These are phyloP conservation scores for Neoaliturus tenellus DNA, from an alignment of 2,888 invertebrate species.

Conservation along the genomic window DNA sequence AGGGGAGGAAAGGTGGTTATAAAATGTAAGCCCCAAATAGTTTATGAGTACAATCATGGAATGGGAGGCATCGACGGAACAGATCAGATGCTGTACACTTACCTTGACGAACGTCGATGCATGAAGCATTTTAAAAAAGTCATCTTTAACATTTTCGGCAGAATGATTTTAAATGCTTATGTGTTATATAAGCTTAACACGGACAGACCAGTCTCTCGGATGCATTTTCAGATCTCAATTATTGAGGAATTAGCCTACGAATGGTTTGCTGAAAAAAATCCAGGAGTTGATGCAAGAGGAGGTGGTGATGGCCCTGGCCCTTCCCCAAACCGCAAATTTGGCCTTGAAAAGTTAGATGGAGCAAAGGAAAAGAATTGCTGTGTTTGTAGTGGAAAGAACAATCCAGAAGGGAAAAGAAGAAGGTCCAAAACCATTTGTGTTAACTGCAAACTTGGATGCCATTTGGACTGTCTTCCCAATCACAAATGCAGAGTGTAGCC, in stretches of 20 bases:
- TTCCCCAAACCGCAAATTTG: background rate
- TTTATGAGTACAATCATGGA: slow-evolving; percentile 41
- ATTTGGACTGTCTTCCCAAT: background rate
- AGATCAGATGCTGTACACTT: slow-evolving; percentile 41
- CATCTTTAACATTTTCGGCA: slow-evolving; percentile 36
- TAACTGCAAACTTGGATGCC: background rate
- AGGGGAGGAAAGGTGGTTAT: background rate
- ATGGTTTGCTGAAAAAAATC: background rate
- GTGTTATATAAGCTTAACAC: slow-evolving; percentile 11
- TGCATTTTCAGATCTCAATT: background rate
- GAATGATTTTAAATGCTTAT: slow-evolving; percentile 46
- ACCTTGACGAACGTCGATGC: slow-evolving; percentile 39
- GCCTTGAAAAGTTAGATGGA: background rate
- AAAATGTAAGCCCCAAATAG: slow-evolving; percentile 31
- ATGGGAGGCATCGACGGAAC: slow-evolving; percentile 50
- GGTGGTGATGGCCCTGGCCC: background rate
- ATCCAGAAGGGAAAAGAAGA: slow-evolving; percentile 28
- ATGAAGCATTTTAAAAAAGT: slow-evolving; percentile 54
- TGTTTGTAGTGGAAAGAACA: slow-evolving; percentile 17
- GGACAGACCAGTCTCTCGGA: background rate
- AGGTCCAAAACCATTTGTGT: background rate
- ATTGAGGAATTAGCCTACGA: slow-evolving; percentile 6
- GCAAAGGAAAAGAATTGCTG: background rate
- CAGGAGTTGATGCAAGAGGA: background rate
- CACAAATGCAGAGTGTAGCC: too few relatives aligned